These are phyloP conservation scores for Polylopha cassiicola DNA, from an alignment of 2,888 invertebrate genomes.

Conservation along the genomic window DNA sequence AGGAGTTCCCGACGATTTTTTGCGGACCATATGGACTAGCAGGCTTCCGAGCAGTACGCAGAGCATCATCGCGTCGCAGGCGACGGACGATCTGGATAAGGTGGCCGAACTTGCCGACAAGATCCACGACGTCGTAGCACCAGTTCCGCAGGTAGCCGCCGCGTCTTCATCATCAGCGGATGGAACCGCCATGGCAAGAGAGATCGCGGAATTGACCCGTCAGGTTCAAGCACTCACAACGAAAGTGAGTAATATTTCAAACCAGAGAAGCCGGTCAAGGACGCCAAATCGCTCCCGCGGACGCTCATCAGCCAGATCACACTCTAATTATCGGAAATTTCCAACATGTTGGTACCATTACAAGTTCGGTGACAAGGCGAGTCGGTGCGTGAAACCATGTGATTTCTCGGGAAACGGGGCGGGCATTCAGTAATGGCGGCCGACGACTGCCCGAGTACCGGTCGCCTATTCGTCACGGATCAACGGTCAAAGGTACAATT, in stretches of 20 bases:
- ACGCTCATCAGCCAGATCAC: background rate
- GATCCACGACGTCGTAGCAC: slow-evolving; percentile 20
- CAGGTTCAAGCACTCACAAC: background rate
- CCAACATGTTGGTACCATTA: slow-evolving; percentile 5
- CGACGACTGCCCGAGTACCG: slow-evolving; percentile 2
- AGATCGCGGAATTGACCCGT: too few relatives aligned
- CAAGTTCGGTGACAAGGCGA: slow-evolving; percentile 1
- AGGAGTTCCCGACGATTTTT: slow-evolving; percentile 10
- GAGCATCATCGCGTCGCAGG: slow-evolving; percentile 22
- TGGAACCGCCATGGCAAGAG: background rate
- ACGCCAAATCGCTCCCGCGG: background rate
- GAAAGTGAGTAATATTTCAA: background rate
- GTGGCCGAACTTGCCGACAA: slow-evolving; percentile 25
- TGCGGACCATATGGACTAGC: slow-evolving; percentile 10
- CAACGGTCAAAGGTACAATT: background rate
- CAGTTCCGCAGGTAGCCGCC: slow-evolving; percentile 13
- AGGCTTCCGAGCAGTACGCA: slow-evolving; percentile 11
- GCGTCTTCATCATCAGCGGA: background rate
- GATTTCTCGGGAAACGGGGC: slow-evolving; percentile 3
- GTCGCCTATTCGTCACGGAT: slow-evolving; percentile 8
- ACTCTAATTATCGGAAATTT: background rate
- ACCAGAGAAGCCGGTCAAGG: background rate
- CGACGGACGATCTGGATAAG: slow-evolving; percentile 7
- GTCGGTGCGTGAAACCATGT: slow-evolving; percentile 1
- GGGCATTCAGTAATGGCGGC: too few relatives aligned